These are phyloP conservation scores for Acropternis orthonyx DNA, from an alignment of 2,797 vertebrate species.

Conservation along the genomic window DNA sequence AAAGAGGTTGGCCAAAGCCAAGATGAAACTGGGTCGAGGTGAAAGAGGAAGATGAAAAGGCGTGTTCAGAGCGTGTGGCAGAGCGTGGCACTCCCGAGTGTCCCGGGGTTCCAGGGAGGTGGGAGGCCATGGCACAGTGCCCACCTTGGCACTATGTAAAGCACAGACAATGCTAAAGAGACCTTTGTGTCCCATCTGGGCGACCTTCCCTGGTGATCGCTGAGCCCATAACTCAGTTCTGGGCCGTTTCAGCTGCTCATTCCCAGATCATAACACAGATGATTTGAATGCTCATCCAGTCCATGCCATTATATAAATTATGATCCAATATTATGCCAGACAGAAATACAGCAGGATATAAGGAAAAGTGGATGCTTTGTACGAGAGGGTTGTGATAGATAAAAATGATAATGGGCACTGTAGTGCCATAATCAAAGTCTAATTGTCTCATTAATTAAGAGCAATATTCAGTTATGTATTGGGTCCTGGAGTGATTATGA, in stretches of 20 bases:
- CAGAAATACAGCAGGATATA: not conserved
- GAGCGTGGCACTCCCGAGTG: fast-evolving
- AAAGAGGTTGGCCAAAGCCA: not conserved
- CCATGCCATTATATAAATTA: conserved; percentile 40
- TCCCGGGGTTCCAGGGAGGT: fast-evolving
- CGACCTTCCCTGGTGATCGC: not conserved
- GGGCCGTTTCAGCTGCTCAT: not conserved
- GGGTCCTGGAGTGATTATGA: conserved; percentile 55
- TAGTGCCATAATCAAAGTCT: conserved; percentile 63
- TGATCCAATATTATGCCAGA: conserved; percentile 38
- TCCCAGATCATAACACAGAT: not conserved
- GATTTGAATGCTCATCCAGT: not conserved
- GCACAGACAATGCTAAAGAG: not conserved
- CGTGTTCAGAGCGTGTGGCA: fast-evolving
- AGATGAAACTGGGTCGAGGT: fast-evolving
- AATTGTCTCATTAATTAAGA: conserved; percentile 70
- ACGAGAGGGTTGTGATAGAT: conserved; percentile 43
- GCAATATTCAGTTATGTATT: conserved; percentile 57
- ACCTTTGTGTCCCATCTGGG: not conserved
- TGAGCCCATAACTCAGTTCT: not conserved
- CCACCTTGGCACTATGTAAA: fast-evolving
- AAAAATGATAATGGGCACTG: conserved; percentile 46
- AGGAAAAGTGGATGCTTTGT: not conserved
- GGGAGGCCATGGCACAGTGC: fast-evolving
- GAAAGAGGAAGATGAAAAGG: fast-evolving